Base-by-base conservation (phyloP, 2,797 vertebrate species). In the Lepilemur ruficaudatus region DNA sequence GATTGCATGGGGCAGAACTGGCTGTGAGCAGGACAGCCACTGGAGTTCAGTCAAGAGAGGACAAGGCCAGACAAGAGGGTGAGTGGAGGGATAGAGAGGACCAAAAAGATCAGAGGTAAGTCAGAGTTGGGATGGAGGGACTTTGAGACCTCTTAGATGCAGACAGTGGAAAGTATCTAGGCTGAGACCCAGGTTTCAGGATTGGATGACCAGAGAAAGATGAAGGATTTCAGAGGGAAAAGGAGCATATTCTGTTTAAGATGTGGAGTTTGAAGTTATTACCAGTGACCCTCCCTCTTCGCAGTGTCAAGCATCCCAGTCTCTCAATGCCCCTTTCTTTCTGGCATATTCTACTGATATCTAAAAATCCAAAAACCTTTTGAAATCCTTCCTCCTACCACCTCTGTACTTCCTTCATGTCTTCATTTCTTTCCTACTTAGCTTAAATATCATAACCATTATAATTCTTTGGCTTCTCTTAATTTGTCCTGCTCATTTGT, bases 381-480 rank as follows among this genome's bases (percentile, higher is more conserved):
- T 72, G 91, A 92, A 94, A 46, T 90, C 48, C 13, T 52, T 55
- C 75, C 20, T 48, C 41, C 65, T 61, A 0, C 79, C 70, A 7
- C 80, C 90, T 93, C 80, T 75, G 89, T 57, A 30, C n/a, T 57
- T 83, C 73, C 48, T 41, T 57, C 22, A 8, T 59, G 79, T 55
- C 23, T 91, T 89, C 52, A 57, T 80, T 93, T 94, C 73, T 79
- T 91, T 96, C 93, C 84, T 72, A 20, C 57, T 81, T n/a, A n/a
- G 76, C 87, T 76, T 86, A 20, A 82, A 87, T 23, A 43, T 63
- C 43, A 13, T 30, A 50, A 55, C 32, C 14, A 10, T 48, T 28
- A 14, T 10, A 23, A 50, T 46, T 67, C 20, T 41, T 80, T 95
- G 23, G 41, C 48, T 79, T 86, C 38, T 59, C 83, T 72, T 70